Percentiles rank a stretch among this genome's conserved stretches.
phyloP scores from a whole-genome alignment of 2,888 invertebrate species.

The Phasia obesa region DNA sequence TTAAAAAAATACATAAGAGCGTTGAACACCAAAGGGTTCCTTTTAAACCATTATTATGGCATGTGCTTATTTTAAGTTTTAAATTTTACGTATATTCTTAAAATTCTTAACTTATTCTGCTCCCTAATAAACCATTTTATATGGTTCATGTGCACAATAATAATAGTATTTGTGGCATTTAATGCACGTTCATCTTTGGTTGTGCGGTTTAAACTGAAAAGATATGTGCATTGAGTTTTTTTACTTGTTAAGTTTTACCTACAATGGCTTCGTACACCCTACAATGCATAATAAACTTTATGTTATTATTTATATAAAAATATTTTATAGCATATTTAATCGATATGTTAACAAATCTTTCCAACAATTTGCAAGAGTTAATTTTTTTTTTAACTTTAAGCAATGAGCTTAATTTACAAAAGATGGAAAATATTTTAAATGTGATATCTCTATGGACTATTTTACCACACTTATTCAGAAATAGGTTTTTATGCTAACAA shows the following conservation, averaged over 20 bases:
- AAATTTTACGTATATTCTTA: not conserved
- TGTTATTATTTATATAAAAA: no score
- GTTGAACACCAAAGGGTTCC: not conserved
- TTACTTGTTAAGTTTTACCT: not conserved
- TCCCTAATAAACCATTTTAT: slow-evolving; percentile 48
- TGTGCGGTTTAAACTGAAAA: slow-evolving; percentile 26
- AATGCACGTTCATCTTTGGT: slow-evolving; percentile 68
- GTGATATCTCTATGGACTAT: no score
- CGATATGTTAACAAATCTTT: no score
- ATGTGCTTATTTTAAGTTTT: slow-evolving; percentile 21
- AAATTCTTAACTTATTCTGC: not conserved
- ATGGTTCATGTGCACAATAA: slow-evolving; percentile 55
- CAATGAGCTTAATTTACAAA: no score
- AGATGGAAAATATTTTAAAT: no score
- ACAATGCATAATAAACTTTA: not conserved
- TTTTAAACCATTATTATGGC: slow-evolving; percentile 9
- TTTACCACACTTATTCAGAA: no score
- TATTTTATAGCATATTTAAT: no score
- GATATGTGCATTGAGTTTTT: not conserved
- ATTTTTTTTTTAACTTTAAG: no score
- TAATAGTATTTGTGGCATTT: slow-evolving; percentile 68
- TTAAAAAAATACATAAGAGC: not conserved
- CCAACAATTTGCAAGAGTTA: no score
- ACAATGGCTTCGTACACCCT: slow-evolving; percentile 13
- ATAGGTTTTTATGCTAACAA: no score